phyloP scores from a whole-genome alignment of 2,888 invertebrate species.

The Drepana falcataria region DNA sequence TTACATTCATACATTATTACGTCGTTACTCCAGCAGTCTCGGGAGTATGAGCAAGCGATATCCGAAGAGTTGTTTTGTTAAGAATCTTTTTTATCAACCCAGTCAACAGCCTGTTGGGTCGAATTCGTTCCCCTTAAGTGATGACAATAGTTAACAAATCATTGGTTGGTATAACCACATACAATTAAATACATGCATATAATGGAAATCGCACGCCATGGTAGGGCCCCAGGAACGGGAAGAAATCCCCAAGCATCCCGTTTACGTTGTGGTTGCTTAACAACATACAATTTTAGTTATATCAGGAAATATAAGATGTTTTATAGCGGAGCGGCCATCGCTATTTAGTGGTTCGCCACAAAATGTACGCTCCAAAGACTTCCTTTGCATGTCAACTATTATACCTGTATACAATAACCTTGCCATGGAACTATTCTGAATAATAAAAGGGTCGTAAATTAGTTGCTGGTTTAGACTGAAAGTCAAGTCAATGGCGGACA shows the following conservation, averaged over 20 bases:
- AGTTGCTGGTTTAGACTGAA: conserved; percentile 6
- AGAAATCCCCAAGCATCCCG: conserved; percentile 20
- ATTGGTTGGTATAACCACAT: no score
- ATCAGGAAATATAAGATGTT: conserved; percentile 40
- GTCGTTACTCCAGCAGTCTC: no score
- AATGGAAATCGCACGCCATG: no score
- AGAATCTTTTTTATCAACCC: no score
- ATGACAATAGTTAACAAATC: no score
- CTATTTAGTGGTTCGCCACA: conserved; percentile 58
- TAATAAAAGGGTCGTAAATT: conserved; percentile 22
- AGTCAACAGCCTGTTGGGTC: no score
- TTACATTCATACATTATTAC: no score
- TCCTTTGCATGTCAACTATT: conserved; percentile 42
- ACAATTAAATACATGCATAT: no score
- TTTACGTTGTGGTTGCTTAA: conserved; percentile 33
- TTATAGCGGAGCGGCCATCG: conserved; percentile 31
- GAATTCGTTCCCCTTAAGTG: no score
- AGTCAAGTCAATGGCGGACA: no score
- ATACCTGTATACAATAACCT: conserved; percentile 16
- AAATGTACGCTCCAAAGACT: conserved; percentile 42
- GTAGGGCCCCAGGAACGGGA: conserved; percentile 5
- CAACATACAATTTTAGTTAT: conserved; percentile 22
- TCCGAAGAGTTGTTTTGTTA: no score
- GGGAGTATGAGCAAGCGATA: no score
- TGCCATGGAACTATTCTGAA: conserved; percentile 16